These are phyloP conservation scores for Drosophila pallidifrons DNA, from an alignment of 1,140 invertebrate species.

Conservation along the genomic window DNA sequence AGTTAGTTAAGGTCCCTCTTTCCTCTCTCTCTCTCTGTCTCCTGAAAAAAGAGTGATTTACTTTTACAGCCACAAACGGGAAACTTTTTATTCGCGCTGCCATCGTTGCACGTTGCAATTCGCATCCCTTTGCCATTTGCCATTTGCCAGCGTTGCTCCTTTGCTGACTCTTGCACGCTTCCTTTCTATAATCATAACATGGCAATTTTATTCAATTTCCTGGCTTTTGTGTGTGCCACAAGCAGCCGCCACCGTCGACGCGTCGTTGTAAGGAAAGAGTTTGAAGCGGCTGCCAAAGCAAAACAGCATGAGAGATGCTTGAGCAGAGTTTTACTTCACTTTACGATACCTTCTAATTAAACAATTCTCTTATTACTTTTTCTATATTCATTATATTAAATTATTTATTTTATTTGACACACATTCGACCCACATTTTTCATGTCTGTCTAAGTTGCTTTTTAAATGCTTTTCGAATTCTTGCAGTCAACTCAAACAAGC, in stretches of 20 bases:
- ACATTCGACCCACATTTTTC: neutral
- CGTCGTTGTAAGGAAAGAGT: neutral
- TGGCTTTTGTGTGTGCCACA: constrained; percentile 58
- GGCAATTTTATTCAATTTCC: constrained; percentile 72
- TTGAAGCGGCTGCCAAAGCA: neutral
- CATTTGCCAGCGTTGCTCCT: neutral
- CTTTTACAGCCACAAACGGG: constrained; percentile 34
- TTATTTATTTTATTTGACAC: too few relatives aligned
- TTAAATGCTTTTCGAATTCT: neutral
- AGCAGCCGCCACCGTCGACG: constrained; percentile 14
- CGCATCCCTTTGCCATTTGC: neutral
- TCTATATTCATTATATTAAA: too few relatives aligned
- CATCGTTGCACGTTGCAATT: constrained; percentile 8
- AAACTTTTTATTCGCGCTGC: constrained; percentile 45
- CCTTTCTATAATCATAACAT: constrained; percentile 68
- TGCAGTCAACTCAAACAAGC: neutral
- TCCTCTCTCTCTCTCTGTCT: too few relatives aligned
- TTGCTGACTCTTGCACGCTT: constrained; percentile 41
- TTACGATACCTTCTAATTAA: constrained; percentile 16
- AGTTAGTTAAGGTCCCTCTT: constrained; percentile 31
- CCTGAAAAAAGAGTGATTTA: constrained; percentile 1
- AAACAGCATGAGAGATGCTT: neutral
- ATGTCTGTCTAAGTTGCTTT: neutral
- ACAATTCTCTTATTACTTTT: neutral
- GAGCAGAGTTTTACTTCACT: neutral